These are phyloP conservation scores for Dryobates pubescens DNA, from an alignment of 2,797 vertebrate species.

Conservation along the genomic window DNA sequence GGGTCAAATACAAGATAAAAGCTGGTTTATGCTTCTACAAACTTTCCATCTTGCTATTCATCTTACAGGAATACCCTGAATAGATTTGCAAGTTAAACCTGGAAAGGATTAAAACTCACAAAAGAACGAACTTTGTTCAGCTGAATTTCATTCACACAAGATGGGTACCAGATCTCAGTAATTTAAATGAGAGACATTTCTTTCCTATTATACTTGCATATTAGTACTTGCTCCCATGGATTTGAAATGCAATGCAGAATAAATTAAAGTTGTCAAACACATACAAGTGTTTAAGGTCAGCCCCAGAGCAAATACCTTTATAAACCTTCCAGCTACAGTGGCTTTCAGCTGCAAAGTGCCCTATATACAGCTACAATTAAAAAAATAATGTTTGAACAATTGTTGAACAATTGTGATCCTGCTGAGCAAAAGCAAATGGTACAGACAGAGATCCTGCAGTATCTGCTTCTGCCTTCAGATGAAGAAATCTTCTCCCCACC, in stretches of 20 bases:
- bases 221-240: background rate
- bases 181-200: slow-evolving; percentile 54
- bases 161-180: slow-evolving; percentile 31
- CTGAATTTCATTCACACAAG: slow-evolving; percentile 41
- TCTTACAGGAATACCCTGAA: background rate
- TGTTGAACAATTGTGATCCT: background rate
- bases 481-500: background rate
- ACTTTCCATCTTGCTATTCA: background rate
- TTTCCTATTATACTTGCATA: slow-evolving; percentile 55
- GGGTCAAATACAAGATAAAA: slow-evolving; percentile 4
- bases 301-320: slow-evolving; percentile 1
- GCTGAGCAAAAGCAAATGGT: background rate
- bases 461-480: background rate
- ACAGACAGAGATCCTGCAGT: background rate
- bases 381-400: background rate
- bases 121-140: slow-evolving; percentile 14
- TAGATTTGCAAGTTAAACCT: slow-evolving; percentile 26
- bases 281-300: background rate
- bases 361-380: background rate
- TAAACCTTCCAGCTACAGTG: background rate
- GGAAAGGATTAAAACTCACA: slow-evolving; percentile 23
- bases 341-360: background rate
- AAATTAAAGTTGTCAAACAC: slow-evolving; percentile 35
- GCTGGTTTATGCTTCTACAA: background rate
- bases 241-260: slow-evolving; percentile 34